Evolutionary conservation across 2,888 invertebrate genomes (phyloP).

Genomic region (Polymixis lichenea): DNA sequence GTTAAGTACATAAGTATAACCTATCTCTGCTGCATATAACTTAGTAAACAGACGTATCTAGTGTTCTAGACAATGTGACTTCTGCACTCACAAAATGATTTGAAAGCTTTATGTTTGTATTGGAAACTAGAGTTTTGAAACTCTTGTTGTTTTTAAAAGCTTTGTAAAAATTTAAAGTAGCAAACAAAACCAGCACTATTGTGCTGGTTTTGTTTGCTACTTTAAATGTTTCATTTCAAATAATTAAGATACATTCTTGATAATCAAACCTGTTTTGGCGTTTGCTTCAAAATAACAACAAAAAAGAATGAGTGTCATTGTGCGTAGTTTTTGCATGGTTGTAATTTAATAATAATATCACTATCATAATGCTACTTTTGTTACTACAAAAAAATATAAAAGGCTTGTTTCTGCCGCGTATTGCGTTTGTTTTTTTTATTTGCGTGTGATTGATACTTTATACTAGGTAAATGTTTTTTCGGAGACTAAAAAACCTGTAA

Average conservation of each 20-base stretch:
- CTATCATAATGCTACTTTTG: constrained; percentile 1
- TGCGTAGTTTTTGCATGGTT: constrained; percentile 37
- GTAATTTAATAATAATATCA: constrained; percentile 27
- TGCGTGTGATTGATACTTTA: neutral
- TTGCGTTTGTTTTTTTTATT: constrained; percentile 1
- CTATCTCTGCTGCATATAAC: constrained; percentile 11
- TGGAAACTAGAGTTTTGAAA: too few relatives aligned
- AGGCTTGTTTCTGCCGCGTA: constrained; percentile 10
- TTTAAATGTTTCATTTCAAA: neutral
- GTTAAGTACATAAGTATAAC: constrained; percentile 24
- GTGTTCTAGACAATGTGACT: constrained; percentile 40
- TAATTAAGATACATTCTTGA: neutral
- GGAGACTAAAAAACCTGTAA: neutral
- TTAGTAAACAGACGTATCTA: constrained; percentile 21
- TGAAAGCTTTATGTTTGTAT: neutral
- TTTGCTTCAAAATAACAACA: constrained; percentile 3
- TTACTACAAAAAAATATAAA: constrained; percentile 10
- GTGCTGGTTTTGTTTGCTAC: neutral
- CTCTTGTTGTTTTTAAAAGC: neutral
- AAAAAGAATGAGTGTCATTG: constrained; percentile 3
- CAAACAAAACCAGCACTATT: too few relatives aligned
- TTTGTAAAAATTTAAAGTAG: too few relatives aligned
- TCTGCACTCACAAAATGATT: constrained; percentile 34
- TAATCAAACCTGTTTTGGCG: neutral
- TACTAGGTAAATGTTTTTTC: neutral